These are phyloP conservation scores for Drosophila sproati DNA, from an alignment of 1,140 invertebrate genomes.

Conservation along the genomic window DNA sequence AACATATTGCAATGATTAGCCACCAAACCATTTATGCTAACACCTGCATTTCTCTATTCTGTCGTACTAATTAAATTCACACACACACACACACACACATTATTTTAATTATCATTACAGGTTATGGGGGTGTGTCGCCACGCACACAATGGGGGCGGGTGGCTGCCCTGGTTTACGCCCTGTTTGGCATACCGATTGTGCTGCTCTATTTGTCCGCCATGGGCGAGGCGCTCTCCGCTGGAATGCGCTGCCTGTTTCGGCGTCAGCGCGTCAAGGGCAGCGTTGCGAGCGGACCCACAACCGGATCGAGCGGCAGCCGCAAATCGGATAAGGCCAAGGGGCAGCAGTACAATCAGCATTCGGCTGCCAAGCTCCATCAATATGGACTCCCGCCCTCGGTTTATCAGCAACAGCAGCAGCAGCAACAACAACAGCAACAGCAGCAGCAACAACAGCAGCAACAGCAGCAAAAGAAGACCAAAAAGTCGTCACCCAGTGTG, in stretches of 20 bases:
- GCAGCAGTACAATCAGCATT: conserved; percentile 46
- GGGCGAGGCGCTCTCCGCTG: conserved; percentile 88
- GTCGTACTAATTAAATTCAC: background rate
- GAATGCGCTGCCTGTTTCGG: conserved; percentile 83
- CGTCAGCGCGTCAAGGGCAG: conserved; percentile 60
- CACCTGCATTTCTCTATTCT: background rate
- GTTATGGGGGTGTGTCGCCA: conserved; percentile 96
- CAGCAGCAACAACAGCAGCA: conserved; percentile 33
- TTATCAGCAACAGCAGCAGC: conserved; percentile 63
- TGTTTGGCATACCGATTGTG: conserved; percentile 95
- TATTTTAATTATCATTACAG: conserved; percentile 86
- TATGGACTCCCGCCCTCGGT: conserved; percentile 61
- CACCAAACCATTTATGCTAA: conserved; percentile 6
- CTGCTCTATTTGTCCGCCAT: conserved; percentile 94
- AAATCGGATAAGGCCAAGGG: conserved; percentile 57
- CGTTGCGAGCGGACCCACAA: conserved; percentile 11
- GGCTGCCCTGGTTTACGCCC: conserved; percentile 95
- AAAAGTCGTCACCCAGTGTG: conserved; percentile 85
- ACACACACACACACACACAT: background rate
- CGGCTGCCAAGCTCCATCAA: conserved; percentile 54
- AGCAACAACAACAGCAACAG: conserved; percentile 43
- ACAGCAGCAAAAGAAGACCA: conserved; percentile 43
- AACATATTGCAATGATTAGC: too few relatives aligned
- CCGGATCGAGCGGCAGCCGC: conserved; percentile 31
- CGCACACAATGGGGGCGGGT: conserved; percentile 93